Evolutionary conservation across 2,888 invertebrate species (phyloP).

Genomic region (Leptopterna dolabrata): DNA sequence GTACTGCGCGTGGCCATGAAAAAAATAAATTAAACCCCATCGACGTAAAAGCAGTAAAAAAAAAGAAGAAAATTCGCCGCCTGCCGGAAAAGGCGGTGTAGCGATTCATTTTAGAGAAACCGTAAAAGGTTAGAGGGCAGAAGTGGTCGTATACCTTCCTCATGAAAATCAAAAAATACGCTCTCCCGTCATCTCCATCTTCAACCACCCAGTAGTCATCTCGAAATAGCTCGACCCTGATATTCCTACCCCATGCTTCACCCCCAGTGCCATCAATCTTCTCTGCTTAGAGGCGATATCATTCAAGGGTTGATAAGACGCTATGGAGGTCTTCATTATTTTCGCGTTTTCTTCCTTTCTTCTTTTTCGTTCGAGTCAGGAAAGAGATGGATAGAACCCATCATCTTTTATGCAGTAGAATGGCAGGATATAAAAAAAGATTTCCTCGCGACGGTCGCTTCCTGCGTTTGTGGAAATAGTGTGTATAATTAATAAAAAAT

Average conservation of each 20-base stretch:
- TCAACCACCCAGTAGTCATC: neutral
- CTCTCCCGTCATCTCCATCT: neutral
- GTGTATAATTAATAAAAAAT: too few species aligned
- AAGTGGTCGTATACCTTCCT: neutral
- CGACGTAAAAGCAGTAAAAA: neutral
- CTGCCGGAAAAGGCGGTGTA: neutral
- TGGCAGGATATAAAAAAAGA: neutral
- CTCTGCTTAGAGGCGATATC: slow-evolving; percentile 27
- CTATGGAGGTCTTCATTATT: slow-evolving; percentile 18
- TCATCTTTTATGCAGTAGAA: neutral
- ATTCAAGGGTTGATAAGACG: slow-evolving; percentile 26
- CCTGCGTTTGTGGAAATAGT: neutral
- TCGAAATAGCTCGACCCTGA: neutral
- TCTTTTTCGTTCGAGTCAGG: neutral
- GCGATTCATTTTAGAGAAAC: neutral
- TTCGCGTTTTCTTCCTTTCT: neutral
- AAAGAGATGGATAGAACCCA: neutral
- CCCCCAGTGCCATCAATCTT: slow-evolving; percentile 1
- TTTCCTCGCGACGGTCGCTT: neutral
- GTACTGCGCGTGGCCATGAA: neutral
- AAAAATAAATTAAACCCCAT: neutral
- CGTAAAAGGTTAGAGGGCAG: neutral
- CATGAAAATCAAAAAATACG: neutral
- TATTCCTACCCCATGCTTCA: neutral
- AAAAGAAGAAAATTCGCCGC: neutral